Percentiles rank a stretch among this genome's conserved stretches.
These are phyloP conservation scores for Hecatera dysodea DNA, from an alignment of 2,888 invertebrate genomes.

Conservation along the genomic window DNA sequence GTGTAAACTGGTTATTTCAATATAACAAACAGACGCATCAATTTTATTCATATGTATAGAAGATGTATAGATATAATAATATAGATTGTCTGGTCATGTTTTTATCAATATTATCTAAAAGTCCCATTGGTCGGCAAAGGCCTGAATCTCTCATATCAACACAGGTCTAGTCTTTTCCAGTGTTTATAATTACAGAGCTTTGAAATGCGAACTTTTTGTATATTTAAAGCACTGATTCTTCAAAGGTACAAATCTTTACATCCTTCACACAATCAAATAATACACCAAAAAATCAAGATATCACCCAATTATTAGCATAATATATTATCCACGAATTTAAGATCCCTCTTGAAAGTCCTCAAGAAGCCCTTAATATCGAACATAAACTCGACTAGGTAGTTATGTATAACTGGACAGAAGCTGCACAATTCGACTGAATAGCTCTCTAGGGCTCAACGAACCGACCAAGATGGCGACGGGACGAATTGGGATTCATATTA, in stretches of 20 bases:
- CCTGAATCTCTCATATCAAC: too few relatives aligned
- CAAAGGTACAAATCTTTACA: background rate
- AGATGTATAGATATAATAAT: too few relatives aligned
- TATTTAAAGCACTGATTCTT: too few relatives aligned
- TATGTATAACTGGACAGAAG: constrained; percentile 2
- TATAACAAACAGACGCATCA: too few relatives aligned
- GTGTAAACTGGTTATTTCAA: too few relatives aligned
- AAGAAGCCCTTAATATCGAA: constrained; percentile 15
- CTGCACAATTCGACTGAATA: constrained; percentile 6
- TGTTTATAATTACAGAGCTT: too few relatives aligned
- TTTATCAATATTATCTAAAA: too few relatives aligned
- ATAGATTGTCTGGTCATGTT: too few relatives aligned
- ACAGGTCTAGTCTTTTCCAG: too few relatives aligned
- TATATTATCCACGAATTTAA: background rate
- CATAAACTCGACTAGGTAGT: constrained; percentile 19
- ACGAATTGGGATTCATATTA: background rate
- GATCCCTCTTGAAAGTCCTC: constrained; percentile 13
- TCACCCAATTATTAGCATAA: background rate
- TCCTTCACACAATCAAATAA: background rate
- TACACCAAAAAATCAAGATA: background rate
- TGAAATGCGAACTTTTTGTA: too few relatives aligned
- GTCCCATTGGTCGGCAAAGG: too few relatives aligned
- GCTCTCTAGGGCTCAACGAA: constrained; percentile 7
- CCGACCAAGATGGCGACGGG: constrained; percentile 20
- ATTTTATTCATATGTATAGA: too few relatives aligned